Conservation (phyloP, 2,797 vertebrate genomes). For the Macropodus opercularis region DNA sequence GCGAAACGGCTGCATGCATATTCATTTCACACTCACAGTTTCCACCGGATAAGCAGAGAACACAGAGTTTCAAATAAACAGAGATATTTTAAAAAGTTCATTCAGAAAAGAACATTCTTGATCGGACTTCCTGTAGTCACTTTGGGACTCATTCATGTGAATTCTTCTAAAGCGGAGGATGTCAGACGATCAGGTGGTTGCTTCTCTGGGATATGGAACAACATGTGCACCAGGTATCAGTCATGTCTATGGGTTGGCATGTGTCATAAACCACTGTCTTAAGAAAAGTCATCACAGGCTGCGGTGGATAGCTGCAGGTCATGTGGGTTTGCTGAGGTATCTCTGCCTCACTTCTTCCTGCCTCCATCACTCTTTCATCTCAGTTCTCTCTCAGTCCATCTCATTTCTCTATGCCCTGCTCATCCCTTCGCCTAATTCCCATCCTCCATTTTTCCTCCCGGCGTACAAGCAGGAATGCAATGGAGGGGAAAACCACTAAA, state of each 20-base stretch:
- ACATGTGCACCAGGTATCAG: slow-evolving; percentile 26
- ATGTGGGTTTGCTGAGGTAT: slow-evolving; percentile 27
- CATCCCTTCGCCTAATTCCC: slow-evolving; percentile 46
- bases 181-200: neutral
- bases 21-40: slow-evolving; percentile 51
- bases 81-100: neutral
- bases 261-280: slow-evolving; percentile 56
- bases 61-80: slow-evolving; percentile 44
- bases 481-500: slow-evolving; percentile 52
- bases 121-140: slow-evolving; percentile 7
- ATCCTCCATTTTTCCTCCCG: slow-evolving; percentile 40
- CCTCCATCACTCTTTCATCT: slow-evolving; percentile 35
- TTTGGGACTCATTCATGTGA: slow-evolving; percentile 6
- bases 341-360: slow-evolving; percentile 13
- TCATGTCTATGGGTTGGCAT: slow-evolving; percentile 34
- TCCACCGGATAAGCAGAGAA: slow-evolving; percentile 44
- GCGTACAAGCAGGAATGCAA: slow-evolving; percentile 44
- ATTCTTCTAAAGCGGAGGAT: slow-evolving; percentile 2
- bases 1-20: slow-evolving; percentile 56
- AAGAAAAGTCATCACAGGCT: slow-evolving; percentile 48
- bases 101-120: neutral
- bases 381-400: slow-evolving; percentile 21
- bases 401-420: slow-evolving; percentile 18
- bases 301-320: slow-evolving; percentile 47
- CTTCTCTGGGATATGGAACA: slow-evolving; percentile 35